These are phyloP conservation scores for Pseudomugil gertrudae DNA, from an alignment of 2,797 vertebrate species.

Conservation along the genomic window DNA sequence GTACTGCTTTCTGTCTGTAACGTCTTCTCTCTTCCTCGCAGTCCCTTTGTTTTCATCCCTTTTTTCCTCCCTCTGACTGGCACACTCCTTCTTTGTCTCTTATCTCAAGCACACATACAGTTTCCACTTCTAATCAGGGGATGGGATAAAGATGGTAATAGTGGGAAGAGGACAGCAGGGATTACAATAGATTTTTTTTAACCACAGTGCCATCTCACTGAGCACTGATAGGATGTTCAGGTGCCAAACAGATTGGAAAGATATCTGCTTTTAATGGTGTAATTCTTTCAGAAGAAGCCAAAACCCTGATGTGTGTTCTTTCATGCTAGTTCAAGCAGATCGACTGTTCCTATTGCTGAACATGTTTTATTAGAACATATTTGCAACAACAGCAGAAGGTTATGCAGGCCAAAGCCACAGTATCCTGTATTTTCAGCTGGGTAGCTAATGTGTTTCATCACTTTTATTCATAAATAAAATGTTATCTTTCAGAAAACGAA, in stretches of 20 bases:
- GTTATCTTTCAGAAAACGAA: conserved; percentile 53
- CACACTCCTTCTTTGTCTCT: conserved; percentile 64
- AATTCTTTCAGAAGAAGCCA: conserved; percentile 72
- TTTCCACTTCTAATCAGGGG: conserved; percentile 69
- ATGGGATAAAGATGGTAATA: conserved; percentile 73
- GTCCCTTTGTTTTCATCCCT: conserved; percentile 53
- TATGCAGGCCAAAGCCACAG: conserved; percentile 23
- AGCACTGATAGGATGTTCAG: conserved; percentile 72
- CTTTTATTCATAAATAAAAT: conserved; percentile 62
- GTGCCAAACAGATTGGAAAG: conserved; percentile 75
- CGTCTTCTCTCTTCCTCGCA: conserved; percentile 50
- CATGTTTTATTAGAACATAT: conserved; percentile 51
- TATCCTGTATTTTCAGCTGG: conserved; percentile 7
- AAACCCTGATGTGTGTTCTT: conserved; percentile 49
- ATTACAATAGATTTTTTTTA: conserved; percentile 79
- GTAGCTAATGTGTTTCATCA: conserved; percentile 34
- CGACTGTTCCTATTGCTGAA: conserved; percentile 50
- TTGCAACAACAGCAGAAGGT: conserved; percentile 33
- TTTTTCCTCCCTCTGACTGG: conserved; percentile 44
- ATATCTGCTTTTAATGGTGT: conserved; percentile 76
- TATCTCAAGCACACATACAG: conserved; percentile 46
- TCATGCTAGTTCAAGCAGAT: conserved; percentile 46
- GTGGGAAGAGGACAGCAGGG: conserved; percentile 65
- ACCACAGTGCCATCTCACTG: conserved; percentile 75
- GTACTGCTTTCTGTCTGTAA: conserved; percentile 60